phyloP scores from a whole-genome alignment of 23 tunicate species.

The Halocynthia aurantium region DNA sequence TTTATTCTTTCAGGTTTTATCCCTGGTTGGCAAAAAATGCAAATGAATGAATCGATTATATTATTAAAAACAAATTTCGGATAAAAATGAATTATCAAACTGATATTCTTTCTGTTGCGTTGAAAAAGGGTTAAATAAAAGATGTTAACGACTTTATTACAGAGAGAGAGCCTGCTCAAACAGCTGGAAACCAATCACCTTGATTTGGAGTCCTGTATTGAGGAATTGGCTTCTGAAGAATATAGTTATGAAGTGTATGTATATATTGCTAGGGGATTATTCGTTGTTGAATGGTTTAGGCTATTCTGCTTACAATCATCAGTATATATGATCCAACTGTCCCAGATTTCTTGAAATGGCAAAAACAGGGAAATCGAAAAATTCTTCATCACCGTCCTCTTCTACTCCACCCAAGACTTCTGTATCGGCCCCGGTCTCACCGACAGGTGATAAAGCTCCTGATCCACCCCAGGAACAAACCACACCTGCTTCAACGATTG shows the following conservation, averaged over 20 bases:
- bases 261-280: background rate
- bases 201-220: constrained; percentile 85
- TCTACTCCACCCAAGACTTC: background rate
- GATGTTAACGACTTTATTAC: background rate
- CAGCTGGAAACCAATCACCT: constrained; percentile 82
- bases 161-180: constrained; percentile 86
- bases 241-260: constrained; percentile 36
- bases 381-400: background rate
- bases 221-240: constrained; percentile 70
- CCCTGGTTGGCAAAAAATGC: too few relatives aligned
- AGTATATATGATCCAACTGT: too few relatives aligned
- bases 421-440: background rate
- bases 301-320: too few relatives aligned
- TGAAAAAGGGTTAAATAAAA: background rate
- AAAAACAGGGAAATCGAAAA: background rate
- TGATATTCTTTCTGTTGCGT: background rate
- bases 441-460: too few relatives aligned
- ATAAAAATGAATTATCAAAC: background rate
- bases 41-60: background rate
- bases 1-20: too few relatives aligned
- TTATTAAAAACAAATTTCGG: background rate
- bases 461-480: too few relatives aligned
- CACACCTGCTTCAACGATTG: too few relatives aligned
- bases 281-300: too few relatives aligned
- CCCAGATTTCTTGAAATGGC: background rate